Evolutionary conservation across 2,113 vertebrate genomes (phyloP), one percentile per base, ranked within the genome.

Genomic region (Ptilonorhynchus violaceus): DNA sequence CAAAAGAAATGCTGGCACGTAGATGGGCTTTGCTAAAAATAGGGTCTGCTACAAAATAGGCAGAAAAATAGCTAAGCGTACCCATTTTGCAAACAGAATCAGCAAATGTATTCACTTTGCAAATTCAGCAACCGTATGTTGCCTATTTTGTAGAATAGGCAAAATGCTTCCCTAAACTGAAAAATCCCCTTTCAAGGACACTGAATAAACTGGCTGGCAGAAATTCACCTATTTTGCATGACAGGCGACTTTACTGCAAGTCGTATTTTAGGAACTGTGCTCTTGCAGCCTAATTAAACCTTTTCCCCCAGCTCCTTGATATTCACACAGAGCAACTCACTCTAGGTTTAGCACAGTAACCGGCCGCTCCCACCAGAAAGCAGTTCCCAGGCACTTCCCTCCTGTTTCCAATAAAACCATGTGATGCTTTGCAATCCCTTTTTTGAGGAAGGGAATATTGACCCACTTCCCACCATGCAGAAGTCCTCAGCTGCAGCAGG

Each of bases 111-210:
- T 89, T 93, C 96, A 89, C 96, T 97, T 84, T 97, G 96, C 96
- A 93, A 93, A 95, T 95, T 97, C 96, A 96, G 96, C 96, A 96
- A 81, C 96, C 86, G 86, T 93, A 75, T 91, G 94, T 84, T 89
- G 96, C 96, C 96, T 95, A 72, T 89, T 97, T 85, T 96, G 91
- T 94, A 96, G 92, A 96, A 95, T 58, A 94, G 96, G 96, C 95
- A 96, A 96, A 95, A 96, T 3, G 93, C 94, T 97, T 95, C 96
- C 96, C 96, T 96, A 94, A 92, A 97, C 86, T 95, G 91, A 95
- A 96, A 97, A 96, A 96, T 89, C 96, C 96, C 96, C 96, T 93
- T 94, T 97, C 96, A 96, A 97, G 96, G 96, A 91, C 96, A 96
- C 83, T 72, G 88, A 96, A 96, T 75, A 91, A 94, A 92, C 52